Evolutionary conservation across 1,140 invertebrate genomes (phyloP).

Genomic region (Varroa destructor): DNA sequence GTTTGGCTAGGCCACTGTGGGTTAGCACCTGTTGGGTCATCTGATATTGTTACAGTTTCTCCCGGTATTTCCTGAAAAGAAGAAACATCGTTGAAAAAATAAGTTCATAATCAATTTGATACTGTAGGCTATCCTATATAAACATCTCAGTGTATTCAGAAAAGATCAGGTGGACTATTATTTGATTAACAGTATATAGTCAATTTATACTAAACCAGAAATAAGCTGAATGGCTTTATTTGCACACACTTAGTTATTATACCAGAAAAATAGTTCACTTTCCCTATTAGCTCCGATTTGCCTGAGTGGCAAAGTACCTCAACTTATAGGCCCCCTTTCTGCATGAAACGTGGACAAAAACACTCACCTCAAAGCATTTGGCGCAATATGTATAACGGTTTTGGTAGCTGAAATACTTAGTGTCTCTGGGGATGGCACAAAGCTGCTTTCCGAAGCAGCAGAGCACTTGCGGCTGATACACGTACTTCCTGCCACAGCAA

Average conservation of each 20-base stretch:
- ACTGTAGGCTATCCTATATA: no score
- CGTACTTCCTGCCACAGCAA: constrained; percentile 95
- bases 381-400: constrained; percentile 56
- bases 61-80: constrained; percentile 98
- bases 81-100: constrained; percentile 22
- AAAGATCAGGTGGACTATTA: no score
- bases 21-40: constrained; percentile 59
- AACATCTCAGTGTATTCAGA: no score
- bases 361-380: constrained; percentile 29
- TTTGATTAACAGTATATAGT: no score
- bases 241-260: no score
- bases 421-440: constrained; percentile 94
- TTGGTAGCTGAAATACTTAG: constrained; percentile 95
- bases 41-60: constrained; percentile 79
- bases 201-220: no score
- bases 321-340: no score
- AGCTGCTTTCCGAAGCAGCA: constrained; percentile 98
- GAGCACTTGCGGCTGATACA: constrained; percentile 95
- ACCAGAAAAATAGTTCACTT: no score
- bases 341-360: background rate
- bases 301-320: no score
- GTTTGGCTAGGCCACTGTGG: constrained; percentile 40
- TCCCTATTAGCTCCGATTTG: no score
- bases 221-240: no score
- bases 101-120: no score